Percentiles rank a stretch among this genome's conserved stretches.
phyloP scores from a whole-genome alignment of 2,888 invertebrate genomes.

The Teleiodes luculella region DNA sequence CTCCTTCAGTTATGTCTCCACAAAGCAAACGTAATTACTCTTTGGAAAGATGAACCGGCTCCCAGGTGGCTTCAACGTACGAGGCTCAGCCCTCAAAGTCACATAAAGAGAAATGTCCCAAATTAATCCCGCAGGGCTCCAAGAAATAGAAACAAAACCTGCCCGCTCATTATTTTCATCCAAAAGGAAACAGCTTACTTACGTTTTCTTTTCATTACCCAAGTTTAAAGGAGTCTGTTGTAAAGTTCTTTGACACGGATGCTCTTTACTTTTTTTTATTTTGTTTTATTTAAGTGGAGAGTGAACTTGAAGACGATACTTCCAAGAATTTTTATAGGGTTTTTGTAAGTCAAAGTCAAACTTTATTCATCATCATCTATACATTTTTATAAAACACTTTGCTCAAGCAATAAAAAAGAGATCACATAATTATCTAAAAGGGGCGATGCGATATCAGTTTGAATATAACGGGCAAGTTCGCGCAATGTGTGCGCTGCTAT shows the following conservation, averaged over 20 bases:
- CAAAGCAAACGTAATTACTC: too few relatives aligned
- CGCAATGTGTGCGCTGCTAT: too few relatives aligned
- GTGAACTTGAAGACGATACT: too few relatives aligned
- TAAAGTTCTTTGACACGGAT: neutral
- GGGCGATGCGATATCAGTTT: too few relatives aligned
- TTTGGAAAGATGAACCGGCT: neutral
- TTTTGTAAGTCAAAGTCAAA: too few relatives aligned
- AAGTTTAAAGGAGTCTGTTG: conserved; percentile 8
- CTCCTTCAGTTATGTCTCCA: neutral
- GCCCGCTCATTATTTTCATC: conserved; percentile 15
- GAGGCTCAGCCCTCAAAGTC: neutral
- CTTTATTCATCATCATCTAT: too few relatives aligned
- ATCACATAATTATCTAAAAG: too few relatives aligned
- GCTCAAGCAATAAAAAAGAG: too few relatives aligned
- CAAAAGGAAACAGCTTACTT: conserved; percentile 7
- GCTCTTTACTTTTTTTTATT: neutral
- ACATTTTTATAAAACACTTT: too few relatives aligned
- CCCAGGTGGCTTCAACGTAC: neutral
- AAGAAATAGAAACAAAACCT: neutral
- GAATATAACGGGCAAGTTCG: too few relatives aligned
- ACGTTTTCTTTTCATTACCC: conserved; percentile 14
- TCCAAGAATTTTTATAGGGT: too few relatives aligned
- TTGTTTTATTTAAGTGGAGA: neutral
- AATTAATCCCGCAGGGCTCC: neutral
- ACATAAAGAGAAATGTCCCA: neutral